Evolutionary conservation across 2,113 vertebrate species (phyloP), one percentile per base, ranked within the genome.

Genomic region (Perognathus longimembris): DNA sequence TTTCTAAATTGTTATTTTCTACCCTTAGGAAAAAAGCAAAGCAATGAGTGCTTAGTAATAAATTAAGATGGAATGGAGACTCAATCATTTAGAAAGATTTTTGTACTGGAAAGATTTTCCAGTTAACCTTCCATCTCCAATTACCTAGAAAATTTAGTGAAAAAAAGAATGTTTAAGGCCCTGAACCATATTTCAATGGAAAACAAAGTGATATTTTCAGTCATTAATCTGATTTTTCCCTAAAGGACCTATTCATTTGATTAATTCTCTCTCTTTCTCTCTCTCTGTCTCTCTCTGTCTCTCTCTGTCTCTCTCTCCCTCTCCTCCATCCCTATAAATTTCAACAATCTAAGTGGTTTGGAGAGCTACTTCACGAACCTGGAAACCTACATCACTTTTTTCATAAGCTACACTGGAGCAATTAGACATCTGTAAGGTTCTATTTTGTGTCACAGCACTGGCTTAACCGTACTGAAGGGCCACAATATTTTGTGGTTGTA

Each of bases 31-130:
- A 95, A 79, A 4, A 91, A 84, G 70, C 32, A 90, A 69, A 85
- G 26, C 12, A 66, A 57, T 38, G 63, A 80, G 57, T 63, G 40
- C 71, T 89, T 88, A 63, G 15, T 75, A 88, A 93, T 90, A 95
- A 93, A 90, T 93, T 76, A 85, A 95, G 34, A 36, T 74, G 34
- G 21, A 93, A 96, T 83, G 34, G 59, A 85, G 11, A 85, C 50
- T 90, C 79, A 94, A 87, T 66, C 76, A 94, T 91, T 95, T 88
- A 83, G 24, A 89, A 90, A 95, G 75, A 79, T 71, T 95, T 94
- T 94, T 83, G 66, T 93, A 85, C 11, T 67, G 50, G 11, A 89
- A 86, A 36, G 2, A 81, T 88, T 94, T 93, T 90, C 28, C 24
- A 79, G 64, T 93, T 92, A 94, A 90, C 42, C 57, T 90, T 95